These are phyloP conservation scores for Otus sunia DNA, from an alignment of 2,113 vertebrate species.

Conservation along the genomic window DNA sequence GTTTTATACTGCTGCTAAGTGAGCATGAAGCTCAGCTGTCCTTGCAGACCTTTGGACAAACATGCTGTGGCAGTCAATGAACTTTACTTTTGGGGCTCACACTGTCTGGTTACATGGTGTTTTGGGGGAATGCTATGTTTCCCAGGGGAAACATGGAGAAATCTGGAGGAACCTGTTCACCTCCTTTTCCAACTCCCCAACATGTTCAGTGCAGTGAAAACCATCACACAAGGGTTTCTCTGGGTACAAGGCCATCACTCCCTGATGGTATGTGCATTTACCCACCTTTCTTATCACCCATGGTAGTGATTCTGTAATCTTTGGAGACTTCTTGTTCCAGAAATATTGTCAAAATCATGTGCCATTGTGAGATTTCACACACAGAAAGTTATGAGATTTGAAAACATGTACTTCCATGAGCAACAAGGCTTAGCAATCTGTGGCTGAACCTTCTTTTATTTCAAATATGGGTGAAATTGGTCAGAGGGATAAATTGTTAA, in stretches of 20 bases:
- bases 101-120: not conserved
- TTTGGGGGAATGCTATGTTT: rapidly evolving
- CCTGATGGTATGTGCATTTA: not conserved
- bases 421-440: not conserved
- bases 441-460: not conserved
- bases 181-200: not conserved
- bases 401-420: not conserved
- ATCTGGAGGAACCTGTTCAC: not conserved
- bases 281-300: not conserved
- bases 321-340: not conserved
- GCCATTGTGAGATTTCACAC: not conserved
- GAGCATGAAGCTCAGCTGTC: not conserved
- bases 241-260: not conserved
- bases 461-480: not conserved
- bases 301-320: not conserved
- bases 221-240: not conserved
- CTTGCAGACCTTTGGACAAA: not conserved
- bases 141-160: rapidly evolving
- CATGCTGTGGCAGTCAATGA: not conserved
- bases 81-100: not conserved
- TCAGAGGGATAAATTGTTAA: not conserved
- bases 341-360: not conserved
- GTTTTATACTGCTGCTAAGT: not conserved
- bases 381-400: not conserved
- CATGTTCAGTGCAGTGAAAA: not conserved